A percentile compares a stretch with the other conserved stretches of the same genome.
These are phyloP conservation scores for Bucco capensis DNA, from an alignment of 2,113 vertebrate genomes.

Conservation along the genomic window DNA sequence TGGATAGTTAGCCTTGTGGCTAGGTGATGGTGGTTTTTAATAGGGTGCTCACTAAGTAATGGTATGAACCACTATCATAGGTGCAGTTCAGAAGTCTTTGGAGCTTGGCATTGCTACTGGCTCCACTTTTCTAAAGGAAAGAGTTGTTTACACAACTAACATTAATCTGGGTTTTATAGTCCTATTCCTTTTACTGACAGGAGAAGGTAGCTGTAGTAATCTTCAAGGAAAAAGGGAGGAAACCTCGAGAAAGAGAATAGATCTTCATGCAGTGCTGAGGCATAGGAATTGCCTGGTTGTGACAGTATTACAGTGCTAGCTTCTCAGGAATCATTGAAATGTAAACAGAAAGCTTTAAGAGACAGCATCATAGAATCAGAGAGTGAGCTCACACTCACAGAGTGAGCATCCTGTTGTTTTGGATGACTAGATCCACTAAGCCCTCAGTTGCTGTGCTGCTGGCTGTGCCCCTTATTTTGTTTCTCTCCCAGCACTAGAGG, in stretches of 20 bases:
- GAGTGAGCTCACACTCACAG: neutral
- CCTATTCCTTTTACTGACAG: neutral
- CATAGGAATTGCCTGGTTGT: neutral
- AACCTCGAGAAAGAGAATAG: neutral
- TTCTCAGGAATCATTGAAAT: neutral
- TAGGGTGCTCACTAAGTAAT: neutral
- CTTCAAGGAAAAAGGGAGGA: neutral
- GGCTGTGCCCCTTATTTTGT: neutral
- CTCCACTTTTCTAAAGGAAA: neutral
- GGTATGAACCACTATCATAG: neutral
- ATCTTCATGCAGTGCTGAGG: neutral
- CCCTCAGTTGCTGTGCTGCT: neutral
- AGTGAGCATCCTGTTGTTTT: neutral
- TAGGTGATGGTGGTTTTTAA: neutral
- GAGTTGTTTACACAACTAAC: neutral
- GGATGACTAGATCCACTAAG: neutral
- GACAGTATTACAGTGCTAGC: neutral
- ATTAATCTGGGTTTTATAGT: neutral
- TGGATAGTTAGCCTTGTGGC: neutral
- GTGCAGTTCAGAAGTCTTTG: neutral
- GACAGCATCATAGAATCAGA: neutral
- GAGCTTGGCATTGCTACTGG: neutral
- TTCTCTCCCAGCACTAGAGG: neutral
- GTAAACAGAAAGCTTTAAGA: neutral
- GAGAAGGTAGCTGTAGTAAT: neutral